Base-by-base conservation (phyloP, 2,888 invertebrate species). In the Daptonema setosum region DNA sequence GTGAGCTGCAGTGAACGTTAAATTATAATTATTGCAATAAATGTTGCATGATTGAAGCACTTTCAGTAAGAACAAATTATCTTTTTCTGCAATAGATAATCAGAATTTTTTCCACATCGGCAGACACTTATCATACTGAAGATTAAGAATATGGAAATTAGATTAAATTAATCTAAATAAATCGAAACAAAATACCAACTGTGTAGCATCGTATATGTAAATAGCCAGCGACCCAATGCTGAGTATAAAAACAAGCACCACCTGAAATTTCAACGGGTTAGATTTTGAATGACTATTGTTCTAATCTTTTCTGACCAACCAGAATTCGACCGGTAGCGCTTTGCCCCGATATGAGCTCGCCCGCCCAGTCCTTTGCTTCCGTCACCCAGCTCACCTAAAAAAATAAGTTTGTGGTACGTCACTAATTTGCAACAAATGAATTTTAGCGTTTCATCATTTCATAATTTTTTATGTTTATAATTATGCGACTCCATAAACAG, bases 301-400 rank as follows among this genome's bases (percentile, higher is more conserved):
- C 41, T 20, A 20, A 14, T 41, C 20, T 41, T 41, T 14, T 20
- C 11, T 41, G 41, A 78, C 78, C 82, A 80, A 52, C 52, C 29
- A 93, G 81, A 76, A 93, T 91, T 73, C 95, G 81, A 74, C 97
- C 97, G 71, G 95, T 97, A 75, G 93, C 93, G 72, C 93, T 93
- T 78, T 97, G 97, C 72, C 97, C 97, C 72, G 95, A 97, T 76
- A 97, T 99, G 73, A 97, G 83, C 78, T 97, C 95, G 74, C 95
- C 95, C 74, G 95, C 95, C 95, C 95, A 97, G 78, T 97, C 97
- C 79, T 97, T 97, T 73, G 97, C 95, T 80, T 97, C 95, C 75
- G 95, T 95, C 85, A 97, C 88, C 82, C 97, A 99, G 72, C 93
- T 95, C 67, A 95, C 61, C 57, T 69, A 65, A 35, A 35, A 35